Evolutionary conservation across 2,797 vertebrate genomes (phyloP), one percentile per base, ranked within the genome.

Genomic region (Enteromius fasciolatus): DNA sequence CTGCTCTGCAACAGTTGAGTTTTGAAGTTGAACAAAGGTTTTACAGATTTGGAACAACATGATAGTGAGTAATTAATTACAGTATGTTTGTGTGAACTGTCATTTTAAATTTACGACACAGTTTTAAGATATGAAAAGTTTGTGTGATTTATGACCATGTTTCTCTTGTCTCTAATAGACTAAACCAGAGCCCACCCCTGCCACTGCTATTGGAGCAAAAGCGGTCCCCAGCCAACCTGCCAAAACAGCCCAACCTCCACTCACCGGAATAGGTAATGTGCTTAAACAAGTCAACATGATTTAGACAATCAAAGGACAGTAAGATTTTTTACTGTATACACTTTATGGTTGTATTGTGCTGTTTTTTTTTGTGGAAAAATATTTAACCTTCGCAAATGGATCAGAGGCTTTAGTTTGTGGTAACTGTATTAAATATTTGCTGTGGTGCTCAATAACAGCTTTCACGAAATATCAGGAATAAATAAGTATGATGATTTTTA

Each of bases 251-350:
- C 93, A 94, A 73, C 92, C 95, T 8, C 94, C 94, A 9, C 96
- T 96, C 83, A 94, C 96, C 83, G 95, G 96, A 78, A 93, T 96
- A 95, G 97, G 97, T 98, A 90, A 93, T 78, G n/a, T 48, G 50
- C 72, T 70, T 9, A 77, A 48, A 78, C 14, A 12, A 76, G 12
- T 41, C 70, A 33, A 10, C 14, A 61, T 31, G 23, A n/a, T 14
- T 9, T 61, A 63, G 36, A 39, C 50, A 74, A 33, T 20, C 70
- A 36, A 74, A 74, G 48, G 18, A 36, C 18, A 54, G 50, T 20
- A 59, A 25, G 57, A 5, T 74, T 7, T 15, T 54, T 54, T 73
- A 23, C 12, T 11, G 2, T 17, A 36, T 36, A 20, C 17, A 52
- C 28, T 11, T 12, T 2, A 52, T n/a, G 5, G 4, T 73, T 73